Evolutionary conservation across 1,140 invertebrate species (phyloP).

Genomic region (Drepana arcuata): DNA sequence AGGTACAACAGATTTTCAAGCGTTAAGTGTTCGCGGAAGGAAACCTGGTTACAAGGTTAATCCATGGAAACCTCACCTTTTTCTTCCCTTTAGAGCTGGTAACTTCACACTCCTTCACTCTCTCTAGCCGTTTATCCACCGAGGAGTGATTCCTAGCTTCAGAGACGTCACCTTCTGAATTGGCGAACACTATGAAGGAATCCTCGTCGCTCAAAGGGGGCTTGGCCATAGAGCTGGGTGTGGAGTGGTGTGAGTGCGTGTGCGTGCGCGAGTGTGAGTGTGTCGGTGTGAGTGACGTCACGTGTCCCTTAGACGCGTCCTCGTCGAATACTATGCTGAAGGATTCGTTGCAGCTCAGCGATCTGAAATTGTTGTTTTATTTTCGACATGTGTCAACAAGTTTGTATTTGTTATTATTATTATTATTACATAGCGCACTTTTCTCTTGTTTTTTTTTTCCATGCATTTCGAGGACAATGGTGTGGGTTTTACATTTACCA

Average conservation of each 20-base stretch:
- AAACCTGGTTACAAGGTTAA: too few species aligned
- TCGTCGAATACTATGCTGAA: conserved; percentile 59
- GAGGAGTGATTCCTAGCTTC: conserved; percentile 22
- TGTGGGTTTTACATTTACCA: too few species aligned
- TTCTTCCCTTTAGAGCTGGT: conserved; percentile 29
- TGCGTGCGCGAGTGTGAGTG: not conserved
- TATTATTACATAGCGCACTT: too few species aligned
- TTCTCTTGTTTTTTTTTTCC: too few species aligned
- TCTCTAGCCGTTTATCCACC: conserved; percentile 32
- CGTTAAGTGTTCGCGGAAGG: too few species aligned
- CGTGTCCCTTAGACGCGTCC: conserved; percentile 24
- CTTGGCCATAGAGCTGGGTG: conserved; percentile 4
- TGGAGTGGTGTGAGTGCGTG: conserved; percentile 5
- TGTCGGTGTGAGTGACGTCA: conserved; percentile 10
- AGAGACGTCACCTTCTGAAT: conserved; percentile 21
- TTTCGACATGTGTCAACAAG: too few species aligned
- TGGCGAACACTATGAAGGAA: conserved; percentile 76
- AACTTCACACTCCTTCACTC: conserved; percentile 39
- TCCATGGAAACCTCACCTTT: conserved; percentile 35
- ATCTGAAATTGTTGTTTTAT: too few species aligned
- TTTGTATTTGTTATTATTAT: too few species aligned
- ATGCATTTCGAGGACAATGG: too few species aligned
- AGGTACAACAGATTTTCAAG: too few species aligned
- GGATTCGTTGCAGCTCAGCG: conserved; percentile 61
- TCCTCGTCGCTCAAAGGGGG: conserved; percentile 46